Evolutionary conservation across 1,140 invertebrate genomes (phyloP), one percentile per base, ranked within the genome.

Genomic region (Atopsyche davidsoni): DNA sequence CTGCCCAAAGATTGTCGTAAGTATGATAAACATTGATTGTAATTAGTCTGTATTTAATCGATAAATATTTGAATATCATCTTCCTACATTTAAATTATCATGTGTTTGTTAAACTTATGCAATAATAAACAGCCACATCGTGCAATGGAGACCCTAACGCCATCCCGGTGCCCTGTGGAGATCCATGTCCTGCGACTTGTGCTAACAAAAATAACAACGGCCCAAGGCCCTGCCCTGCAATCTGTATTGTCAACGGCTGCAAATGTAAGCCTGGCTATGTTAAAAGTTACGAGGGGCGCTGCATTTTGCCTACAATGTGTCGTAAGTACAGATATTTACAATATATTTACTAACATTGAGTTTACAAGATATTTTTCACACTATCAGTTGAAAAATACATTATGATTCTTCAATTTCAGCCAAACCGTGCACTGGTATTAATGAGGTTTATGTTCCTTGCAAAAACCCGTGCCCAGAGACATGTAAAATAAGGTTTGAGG

Each of bases 391-490:
- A 19, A 19, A 11, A 4, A 13, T n/a, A 36, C n/a, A 6, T 4
- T 7, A 36, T 7, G 13, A 17, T 13, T 36, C 4, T 36, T 7
- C 25, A 31, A 31, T 7, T 17, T 13, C 4, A 4, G 13, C 35
- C n/a, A 46, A 13, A 19, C 36, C 31, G n/a, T 2, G 13, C 11
- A 41, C 22, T 34, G 14, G 6, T 9, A 34, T 35, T 34, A 7
- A 7, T n/a, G 18, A 21, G 16, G 1, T 11, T 11, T n/a, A 4
- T 13, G 7, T 9, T 31, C 25, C 7, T 13, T 36, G 35, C 17
- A 36, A 36, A 36, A 36, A 36, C 28, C 7, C 22, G 10, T 42
- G 40, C 28, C 40, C 40, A 4, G 28, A 4, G 7, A 42, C 40
- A 2, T 42, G 40, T 42, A 24, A 22, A 31, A n/a, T n/a, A n/a